Evolutionary conservation across 2,113 vertebrate genomes (phyloP).

Genomic region (Xyrauchen texanus): DNA sequence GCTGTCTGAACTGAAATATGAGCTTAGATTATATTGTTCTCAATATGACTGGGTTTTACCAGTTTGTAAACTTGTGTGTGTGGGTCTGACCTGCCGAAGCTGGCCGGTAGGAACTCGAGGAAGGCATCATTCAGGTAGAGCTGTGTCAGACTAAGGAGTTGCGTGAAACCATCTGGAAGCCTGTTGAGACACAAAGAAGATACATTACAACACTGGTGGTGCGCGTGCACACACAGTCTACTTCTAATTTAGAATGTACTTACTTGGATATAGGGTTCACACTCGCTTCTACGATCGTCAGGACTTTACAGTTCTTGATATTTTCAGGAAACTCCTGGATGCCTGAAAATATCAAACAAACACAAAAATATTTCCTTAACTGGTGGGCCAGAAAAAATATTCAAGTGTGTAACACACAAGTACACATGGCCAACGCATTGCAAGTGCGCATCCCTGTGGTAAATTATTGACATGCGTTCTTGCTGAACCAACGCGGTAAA

Average conservation of each 20-base stretch:
- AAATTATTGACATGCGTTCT: too few species aligned
- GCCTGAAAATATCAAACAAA: conserved; percentile 71
- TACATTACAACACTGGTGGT: neutral
- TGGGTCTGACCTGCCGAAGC: conserved; percentile 91
- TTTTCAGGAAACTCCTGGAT: conserved; percentile 99
- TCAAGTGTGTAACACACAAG: too few species aligned
- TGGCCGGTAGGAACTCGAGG: conserved; percentile 95
- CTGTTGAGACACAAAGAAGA: conserved; percentile 61
- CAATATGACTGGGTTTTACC: too few species aligned
- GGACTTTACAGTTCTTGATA: conserved; percentile 97
- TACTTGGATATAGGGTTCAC: conserved; percentile 99
- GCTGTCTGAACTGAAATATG: neutral
- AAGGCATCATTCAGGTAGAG: conserved; percentile 98
- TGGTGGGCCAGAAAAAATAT: too few species aligned
- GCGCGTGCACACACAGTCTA: neutral
- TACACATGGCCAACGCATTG: too few species aligned
- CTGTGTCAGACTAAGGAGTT: conserved; percentile 93
- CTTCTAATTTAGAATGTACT: conserved; percentile 61
- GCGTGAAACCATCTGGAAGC: conserved; percentile 97
- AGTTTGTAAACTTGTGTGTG: neutral
- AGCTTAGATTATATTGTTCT: neutral
- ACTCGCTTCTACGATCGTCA: conserved; percentile 93
- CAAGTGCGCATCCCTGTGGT: too few species aligned
- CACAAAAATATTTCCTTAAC: neutral
- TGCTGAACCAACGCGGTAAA: too few species aligned